Evolutionary conservation across 2,113 vertebrate genomes (phyloP), one percentile per base, ranked within the genome.

Genomic region (Triplophysa tibetana): DNA sequence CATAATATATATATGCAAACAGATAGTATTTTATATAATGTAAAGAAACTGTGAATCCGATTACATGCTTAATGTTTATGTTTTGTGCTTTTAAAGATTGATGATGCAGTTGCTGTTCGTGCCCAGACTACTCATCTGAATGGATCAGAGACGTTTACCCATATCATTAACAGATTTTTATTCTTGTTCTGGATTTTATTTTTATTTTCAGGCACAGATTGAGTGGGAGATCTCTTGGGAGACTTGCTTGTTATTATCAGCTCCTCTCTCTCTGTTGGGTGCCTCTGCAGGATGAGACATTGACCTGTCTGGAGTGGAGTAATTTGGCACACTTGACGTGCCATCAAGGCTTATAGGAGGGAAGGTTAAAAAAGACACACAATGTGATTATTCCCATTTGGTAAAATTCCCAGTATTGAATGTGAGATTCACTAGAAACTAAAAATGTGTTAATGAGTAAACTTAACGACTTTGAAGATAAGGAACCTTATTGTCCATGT

Each of bases 91-190:
- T 19, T 58, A n/a, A 58, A 80, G 82, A 74, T 45, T 45, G 24
- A 82, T 69, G 67, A 94, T 94, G 93, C 93, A 94, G 90, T 88
- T 93, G 7, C 93, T 58, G 70, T 94, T 17, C 90, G 86, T 75
- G 89, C 89, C 62, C 91, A 93, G 83, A 84, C 83, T 26, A 83
- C 93, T 26, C 90, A 93, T 84, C 90, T 94, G 83, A 88, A 89
- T 19, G 89, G 89, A 12, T 82, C 87, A 2, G 74, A 76, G 45
- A 66, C 75, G 65, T 45, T 77, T 50, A 62, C 75, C 23, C 43
- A 77, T 38, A 77, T 77, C 62, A 61, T 3, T 61, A 3, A 4
- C 8, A 12, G 14, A 13, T 38, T 38, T 38, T 8, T 4, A 33
- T 33, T 33, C 33, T 33, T 5, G 33, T 33, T 6, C 33, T 33